Evolutionary conservation across 2,888 invertebrate genomes (phyloP).

Genomic region (Parthenolecanium corni): DNA sequence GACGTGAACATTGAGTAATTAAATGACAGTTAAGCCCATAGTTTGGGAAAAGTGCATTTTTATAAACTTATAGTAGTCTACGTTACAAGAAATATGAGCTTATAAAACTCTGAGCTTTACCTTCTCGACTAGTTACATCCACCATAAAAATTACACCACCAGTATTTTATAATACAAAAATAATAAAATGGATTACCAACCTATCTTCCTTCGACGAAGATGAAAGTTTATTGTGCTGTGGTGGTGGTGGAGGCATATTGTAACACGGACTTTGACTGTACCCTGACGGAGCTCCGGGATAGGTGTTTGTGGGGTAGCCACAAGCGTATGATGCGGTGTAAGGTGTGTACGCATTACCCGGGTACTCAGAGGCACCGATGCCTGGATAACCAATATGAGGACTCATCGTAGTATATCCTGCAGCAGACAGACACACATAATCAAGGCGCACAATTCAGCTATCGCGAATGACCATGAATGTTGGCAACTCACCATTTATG

Average conservation of each 20-base stretch:
- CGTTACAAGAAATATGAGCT: background rate
- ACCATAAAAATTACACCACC: too few relatives aligned
- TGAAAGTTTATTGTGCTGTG: slow-evolving; percentile 47
- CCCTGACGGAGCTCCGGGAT: slow-evolving; percentile 47
- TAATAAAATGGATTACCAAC: slow-evolving; percentile 39
- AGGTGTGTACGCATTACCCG: slow-evolving; percentile 59
- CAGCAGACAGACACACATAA: background rate
- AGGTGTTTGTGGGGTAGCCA: slow-evolving; percentile 45
- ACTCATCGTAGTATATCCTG: slow-evolving; percentile 72
- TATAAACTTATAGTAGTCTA: background rate
- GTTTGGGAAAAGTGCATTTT: background rate
- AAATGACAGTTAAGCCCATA: too few relatives aligned
- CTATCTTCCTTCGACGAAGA: slow-evolving; percentile 64
- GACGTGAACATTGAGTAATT: too few relatives aligned
- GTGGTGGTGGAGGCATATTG: slow-evolving; percentile 68
- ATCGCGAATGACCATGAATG: background rate
- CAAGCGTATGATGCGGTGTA: slow-evolving; percentile 52
- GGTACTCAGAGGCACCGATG: slow-evolving; percentile 53
- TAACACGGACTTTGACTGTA: slow-evolving; percentile 57
- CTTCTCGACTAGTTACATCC: too few relatives aligned
- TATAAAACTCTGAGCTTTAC: too few relatives aligned
- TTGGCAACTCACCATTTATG: slow-evolving; percentile 56
- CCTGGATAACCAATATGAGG: slow-evolving; percentile 55
- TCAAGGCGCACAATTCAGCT: background rate
- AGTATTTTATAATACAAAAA: background rate